Evolutionary conservation across 2,797 vertebrate species (phyloP).

Genomic region (Mus caroli): DNA sequence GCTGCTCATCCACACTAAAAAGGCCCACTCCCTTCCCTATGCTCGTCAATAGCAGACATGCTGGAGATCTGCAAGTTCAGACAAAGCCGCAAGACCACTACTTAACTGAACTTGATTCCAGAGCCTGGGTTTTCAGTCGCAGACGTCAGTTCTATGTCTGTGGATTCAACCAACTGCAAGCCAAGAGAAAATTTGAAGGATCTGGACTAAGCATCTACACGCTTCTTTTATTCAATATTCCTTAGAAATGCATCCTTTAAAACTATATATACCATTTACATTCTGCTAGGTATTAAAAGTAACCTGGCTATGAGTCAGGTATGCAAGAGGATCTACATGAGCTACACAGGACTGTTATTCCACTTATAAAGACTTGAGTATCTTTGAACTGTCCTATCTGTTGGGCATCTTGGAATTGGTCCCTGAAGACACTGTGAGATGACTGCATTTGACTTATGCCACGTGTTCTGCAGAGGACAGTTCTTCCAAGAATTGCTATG

Average conservation of each 20-base stretch:
- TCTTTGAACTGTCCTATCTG: not conserved
- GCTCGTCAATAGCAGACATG: not conserved
- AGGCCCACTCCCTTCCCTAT: not conserved
- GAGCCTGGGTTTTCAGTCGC: constrained; percentile 14
- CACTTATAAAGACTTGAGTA: not conserved
- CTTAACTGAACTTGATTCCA: constrained; percentile 14
- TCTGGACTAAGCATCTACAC: not conserved
- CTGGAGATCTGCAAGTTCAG: not conserved
- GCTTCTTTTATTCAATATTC: not conserved
- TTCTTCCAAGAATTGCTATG: constrained; percentile 23
- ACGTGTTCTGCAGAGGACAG: constrained; percentile 45
- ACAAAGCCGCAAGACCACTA: not conserved
- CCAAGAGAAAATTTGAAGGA: not conserved
- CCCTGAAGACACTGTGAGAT: not conserved
- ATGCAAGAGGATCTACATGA: not conserved
- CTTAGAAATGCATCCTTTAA: not conserved
- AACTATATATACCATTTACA: not conserved
- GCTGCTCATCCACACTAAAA: not conserved
- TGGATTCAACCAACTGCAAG: not conserved
- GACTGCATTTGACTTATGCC: not conserved
- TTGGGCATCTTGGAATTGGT: not conserved
- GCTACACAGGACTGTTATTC: not conserved
- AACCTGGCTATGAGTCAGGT: not conserved
- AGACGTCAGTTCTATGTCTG: not conserved
- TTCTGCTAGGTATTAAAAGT: not conserved